Conservation (phyloP, 2,888 invertebrate genomes). For the Tryphoninae sp. region DNA sequence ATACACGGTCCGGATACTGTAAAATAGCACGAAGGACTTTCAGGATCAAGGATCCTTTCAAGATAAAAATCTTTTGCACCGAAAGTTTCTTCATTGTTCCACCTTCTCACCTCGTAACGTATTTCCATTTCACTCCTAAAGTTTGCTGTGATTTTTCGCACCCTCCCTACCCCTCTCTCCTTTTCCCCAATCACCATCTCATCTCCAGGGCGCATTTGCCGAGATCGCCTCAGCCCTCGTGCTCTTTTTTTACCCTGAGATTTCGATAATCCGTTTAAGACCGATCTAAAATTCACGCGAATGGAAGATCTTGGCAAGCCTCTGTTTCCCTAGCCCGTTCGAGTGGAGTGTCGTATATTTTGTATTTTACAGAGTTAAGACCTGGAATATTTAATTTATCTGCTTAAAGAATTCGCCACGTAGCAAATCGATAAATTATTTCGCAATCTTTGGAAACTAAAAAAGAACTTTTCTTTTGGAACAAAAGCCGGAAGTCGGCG, state of each 20-base stretch:
- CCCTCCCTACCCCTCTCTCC: neutral
- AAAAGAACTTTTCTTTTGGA: neutral
- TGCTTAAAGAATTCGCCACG: neutral
- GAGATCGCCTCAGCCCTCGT: conserved; percentile 16
- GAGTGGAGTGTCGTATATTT: neutral
- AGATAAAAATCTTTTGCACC: conserved; percentile 25
- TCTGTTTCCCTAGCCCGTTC: neutral
- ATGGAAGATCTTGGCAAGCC: conserved; percentile 23
- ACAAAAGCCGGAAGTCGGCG: conserved; percentile 11
- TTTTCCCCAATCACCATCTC: neutral
- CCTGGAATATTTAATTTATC: too few species aligned
- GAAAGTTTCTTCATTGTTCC: conserved; percentile 35
- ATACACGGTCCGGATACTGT: neutral
- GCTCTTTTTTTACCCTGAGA: neutral
- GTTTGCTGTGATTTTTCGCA: conserved; percentile 21
- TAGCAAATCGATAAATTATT: neutral
- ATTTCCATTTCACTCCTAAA: conserved; percentile 10
- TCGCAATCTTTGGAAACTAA: neutral
- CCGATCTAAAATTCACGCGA: conserved; percentile 57
- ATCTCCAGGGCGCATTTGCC: conserved; percentile 24
- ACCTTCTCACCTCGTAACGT: conserved; percentile 20
- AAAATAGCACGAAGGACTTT: conserved; percentile 16
- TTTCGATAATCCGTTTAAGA: conserved; percentile 55
- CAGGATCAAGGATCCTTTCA: conserved; percentile 31
- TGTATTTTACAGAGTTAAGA: too few species aligned